phyloP scores from a whole-genome alignment of 64 coral and sea anemone species.

The Actinia equina region DNA sequence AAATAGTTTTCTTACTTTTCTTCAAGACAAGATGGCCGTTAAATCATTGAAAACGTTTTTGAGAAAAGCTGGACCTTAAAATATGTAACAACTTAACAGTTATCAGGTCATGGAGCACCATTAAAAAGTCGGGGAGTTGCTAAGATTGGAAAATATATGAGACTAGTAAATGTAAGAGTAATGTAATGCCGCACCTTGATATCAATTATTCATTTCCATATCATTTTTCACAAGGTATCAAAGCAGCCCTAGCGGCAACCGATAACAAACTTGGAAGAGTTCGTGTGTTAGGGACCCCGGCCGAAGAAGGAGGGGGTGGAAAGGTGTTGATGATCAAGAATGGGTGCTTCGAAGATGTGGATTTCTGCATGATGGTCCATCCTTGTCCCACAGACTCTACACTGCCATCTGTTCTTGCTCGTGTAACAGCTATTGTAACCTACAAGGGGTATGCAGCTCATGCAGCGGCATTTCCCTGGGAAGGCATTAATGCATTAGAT shows the following conservation, averaged over 20 bases:
- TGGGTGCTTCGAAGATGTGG: constrained; percentile 84
- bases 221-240: constrained; percentile 34
- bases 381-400: constrained; percentile 50
- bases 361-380: constrained; percentile 88
- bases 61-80: too few species aligned
- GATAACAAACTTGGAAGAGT: constrained; percentile 37
- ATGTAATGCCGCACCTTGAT: not conserved
- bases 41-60: too few species aligned
- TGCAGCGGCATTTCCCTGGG: constrained; percentile 57
- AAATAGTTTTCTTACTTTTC: too few species aligned
- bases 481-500: constrained; percentile 86
- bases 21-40: too few species aligned
- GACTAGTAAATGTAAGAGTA: too few species aligned
- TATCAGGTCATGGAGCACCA: too few species aligned
- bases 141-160: too few species aligned
- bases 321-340: constrained; percentile 77
- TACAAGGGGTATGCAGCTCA: constrained; percentile 60
- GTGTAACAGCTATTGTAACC: constrained; percentile 26
- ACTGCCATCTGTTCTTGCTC: constrained; percentile 31
- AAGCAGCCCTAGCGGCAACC: constrained; percentile 33
- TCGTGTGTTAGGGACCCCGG: constrained; percentile 79
- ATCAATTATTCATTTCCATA: not conserved
- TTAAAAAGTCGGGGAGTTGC: too few species aligned
- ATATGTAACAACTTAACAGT: too few species aligned
- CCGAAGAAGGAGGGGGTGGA: constrained; percentile 79